Conservation (phyloP, 2,113 vertebrate genomes). For the Lethenteron reissneri region DNA sequence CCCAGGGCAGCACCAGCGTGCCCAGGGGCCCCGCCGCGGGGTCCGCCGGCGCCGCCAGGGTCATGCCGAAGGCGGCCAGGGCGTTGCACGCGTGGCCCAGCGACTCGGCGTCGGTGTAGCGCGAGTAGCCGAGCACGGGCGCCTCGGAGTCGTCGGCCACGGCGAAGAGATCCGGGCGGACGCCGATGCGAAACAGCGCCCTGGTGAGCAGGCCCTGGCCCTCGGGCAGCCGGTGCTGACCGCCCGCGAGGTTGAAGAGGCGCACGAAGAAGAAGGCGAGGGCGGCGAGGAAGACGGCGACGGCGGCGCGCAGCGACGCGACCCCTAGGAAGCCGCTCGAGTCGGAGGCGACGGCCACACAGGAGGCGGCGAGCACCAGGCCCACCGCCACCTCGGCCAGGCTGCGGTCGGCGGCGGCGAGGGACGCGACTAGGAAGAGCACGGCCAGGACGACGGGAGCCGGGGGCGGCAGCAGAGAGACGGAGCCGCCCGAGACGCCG, state of each 20-base stretch:
- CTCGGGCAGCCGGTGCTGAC: slow-evolving; percentile 16
- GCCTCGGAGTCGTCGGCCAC: slow-evolving; percentile 22
- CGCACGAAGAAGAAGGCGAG: slow-evolving; percentile 26
- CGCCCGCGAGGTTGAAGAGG: slow-evolving; percentile 23
- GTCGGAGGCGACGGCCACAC: slow-evolving; percentile 31
- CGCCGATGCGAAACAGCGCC: slow-evolving; percentile 18
- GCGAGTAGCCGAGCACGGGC: slow-evolving; percentile 48
- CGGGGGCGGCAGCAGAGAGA: slow-evolving; percentile 19
- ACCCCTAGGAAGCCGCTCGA: slow-evolving; percentile 31
- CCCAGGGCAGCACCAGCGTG: slow-evolving; percentile 41
- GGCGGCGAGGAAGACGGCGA: slow-evolving; percentile 37
- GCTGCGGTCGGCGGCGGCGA: slow-evolving; percentile 33
- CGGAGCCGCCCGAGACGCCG: background rate
- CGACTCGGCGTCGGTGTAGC: slow-evolving; percentile 42
- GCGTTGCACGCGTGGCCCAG: slow-evolving; percentile 39
- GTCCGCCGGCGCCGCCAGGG: slow-evolving; percentile 15
- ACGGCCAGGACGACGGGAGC: slow-evolving; percentile 36
- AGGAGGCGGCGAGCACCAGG: slow-evolving; percentile 35
- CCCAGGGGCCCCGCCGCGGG: slow-evolving; percentile 20
- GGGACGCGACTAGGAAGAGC: slow-evolving; percentile 32
- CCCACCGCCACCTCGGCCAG: slow-evolving; percentile 32
- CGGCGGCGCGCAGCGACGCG: slow-evolving; percentile 38
- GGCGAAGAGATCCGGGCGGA: slow-evolving; percentile 13
- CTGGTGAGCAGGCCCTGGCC: slow-evolving; percentile 22
- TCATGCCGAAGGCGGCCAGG: slow-evolving; percentile 42